phyloP scores from a whole-genome alignment of 2,113 vertebrate genomes.

The Lethenteron reissneri region DNA sequence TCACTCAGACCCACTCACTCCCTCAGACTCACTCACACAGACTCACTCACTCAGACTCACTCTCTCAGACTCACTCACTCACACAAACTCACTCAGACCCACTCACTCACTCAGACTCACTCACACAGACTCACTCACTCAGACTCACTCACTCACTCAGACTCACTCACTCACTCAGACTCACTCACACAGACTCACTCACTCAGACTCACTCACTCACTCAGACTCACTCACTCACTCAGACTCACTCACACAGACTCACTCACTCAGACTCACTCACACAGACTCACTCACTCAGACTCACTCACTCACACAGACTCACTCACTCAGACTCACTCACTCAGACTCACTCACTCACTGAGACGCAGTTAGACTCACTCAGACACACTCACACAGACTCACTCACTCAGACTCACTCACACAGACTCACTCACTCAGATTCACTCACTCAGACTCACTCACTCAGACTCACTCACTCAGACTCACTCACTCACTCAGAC shows the following conservation, averaged over 20 bases:
- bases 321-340: too few species aligned
- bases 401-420: background rate
- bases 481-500: background rate
- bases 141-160: background rate
- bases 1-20: background rate
- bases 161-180: background rate
- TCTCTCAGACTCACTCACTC: background rate
- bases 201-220: background rate
- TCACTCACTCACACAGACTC: too few species aligned
- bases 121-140: background rate
- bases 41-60: background rate
- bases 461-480: background rate
- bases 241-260: background rate
- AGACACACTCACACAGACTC: background rate
- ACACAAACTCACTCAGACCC: background rate
- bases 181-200: background rate
- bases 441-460: conserved; percentile 1
- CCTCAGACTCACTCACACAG: background rate
- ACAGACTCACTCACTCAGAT: background rate
- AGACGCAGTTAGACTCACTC: background rate
- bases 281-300: background rate
- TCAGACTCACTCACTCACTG: background rate
- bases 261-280: background rate
- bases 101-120: background rate
- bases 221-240: conserved; percentile 5